Evolutionary conservation across 2,797 vertebrate genomes (phyloP), one percentile per base, ranked within the genome.

Genomic region (Rhadinocentrus ornatus): DNA sequence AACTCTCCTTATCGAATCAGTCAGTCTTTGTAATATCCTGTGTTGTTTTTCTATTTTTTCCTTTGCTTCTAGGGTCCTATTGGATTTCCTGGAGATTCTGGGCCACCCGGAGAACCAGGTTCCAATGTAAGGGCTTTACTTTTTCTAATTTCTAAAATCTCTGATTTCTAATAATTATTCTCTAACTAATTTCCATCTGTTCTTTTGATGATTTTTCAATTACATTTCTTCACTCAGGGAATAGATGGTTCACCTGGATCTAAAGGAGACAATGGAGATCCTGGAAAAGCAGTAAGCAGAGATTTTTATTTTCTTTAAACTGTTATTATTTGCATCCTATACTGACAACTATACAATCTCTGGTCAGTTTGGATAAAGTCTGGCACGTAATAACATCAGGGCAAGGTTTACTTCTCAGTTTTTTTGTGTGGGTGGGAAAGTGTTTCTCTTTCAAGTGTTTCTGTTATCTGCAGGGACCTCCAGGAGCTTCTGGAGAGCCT

Each of bases 31-130:
- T 66, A 41, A 81, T 81, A 63, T 66, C 24, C 55, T 29, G 26
- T 53, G 4, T 54, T 72, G 10, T 2, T 70, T 57, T 71, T 31
- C 61, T 16, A 59, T 31, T 67, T 18, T 3, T 18, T 35, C 52
- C 67, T 79, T 69, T 69, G 0, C 16, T 61, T 16, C 2, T 54
- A 99, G 97, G 97, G 97, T 35, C 96, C 96, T 4, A 89, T 92
- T 31, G 97, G 97, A 80, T 96, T 97, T 59, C 96, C 96, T 0
- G 97, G 97, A 89, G 97, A 98, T 73, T 75, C 91, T 0, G 97
- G 97, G 20, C 86, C 96, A 15, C 70, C 94, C 1, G 97, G 97
- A 86, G 96, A 97, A 74, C 48, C 95, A 41, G 97, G 97, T 1
- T n/a, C 73, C 69, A 93, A 92, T 54, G 97, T 98, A 84, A 93